Conservation (phyloP, 2,113 vertebrate species). For the Trochalopteron elliotii region DNA sequence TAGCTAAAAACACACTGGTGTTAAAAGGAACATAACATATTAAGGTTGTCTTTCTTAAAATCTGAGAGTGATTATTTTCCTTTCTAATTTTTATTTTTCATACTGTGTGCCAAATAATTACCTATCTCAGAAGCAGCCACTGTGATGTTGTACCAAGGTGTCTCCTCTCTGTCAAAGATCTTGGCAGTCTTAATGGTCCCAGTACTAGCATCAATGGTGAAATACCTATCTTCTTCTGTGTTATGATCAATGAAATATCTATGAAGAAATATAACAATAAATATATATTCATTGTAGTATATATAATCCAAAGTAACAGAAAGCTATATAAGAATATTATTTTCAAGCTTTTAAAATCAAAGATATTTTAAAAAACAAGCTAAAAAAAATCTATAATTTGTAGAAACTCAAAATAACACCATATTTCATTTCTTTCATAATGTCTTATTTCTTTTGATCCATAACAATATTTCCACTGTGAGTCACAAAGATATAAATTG, state of each 20-base stretch:
- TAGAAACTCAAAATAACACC: not conserved
- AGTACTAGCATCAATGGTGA: constrained; percentile 85
- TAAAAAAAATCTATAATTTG: not conserved
- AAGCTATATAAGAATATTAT: not conserved
- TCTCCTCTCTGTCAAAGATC: constrained; percentile 89
- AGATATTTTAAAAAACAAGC: not conserved
- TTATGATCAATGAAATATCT: constrained; percentile 89
- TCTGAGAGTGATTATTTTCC: not conserved
- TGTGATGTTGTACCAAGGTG: constrained; percentile 92
- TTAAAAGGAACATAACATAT: not conserved
- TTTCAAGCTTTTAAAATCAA: not conserved
- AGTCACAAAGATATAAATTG: not conserved
- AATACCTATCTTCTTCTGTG: constrained; percentile 79
- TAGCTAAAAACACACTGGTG: not conserved
- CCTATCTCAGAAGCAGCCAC: constrained; percentile 92
- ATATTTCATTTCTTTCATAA: not conserved
- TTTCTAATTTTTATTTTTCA: not conserved
- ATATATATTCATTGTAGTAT: not conserved
- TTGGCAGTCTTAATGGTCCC: constrained; percentile 87
- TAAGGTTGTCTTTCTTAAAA: not conserved
- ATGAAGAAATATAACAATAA: constrained; percentile 14
- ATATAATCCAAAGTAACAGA: not conserved
- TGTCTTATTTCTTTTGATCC: not conserved
- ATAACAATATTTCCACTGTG: not conserved
- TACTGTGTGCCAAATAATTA: constrained; percentile 51